Base-by-base conservation (phyloP, 37 sponge, comb jelly and placozoan species). In the Chondrosia reniformis region DNA sequence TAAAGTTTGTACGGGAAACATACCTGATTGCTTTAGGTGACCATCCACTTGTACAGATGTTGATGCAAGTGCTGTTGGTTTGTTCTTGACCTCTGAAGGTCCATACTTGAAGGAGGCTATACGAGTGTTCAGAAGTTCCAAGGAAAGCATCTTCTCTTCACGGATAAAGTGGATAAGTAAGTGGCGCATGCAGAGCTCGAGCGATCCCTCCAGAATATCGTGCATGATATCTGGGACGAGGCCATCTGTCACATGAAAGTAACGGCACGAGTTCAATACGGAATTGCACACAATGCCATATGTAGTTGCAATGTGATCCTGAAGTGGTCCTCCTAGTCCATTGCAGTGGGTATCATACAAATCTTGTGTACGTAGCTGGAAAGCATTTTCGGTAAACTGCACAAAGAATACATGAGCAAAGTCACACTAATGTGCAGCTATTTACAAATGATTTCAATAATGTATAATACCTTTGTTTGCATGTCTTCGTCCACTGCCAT, bases 81-180 rank as follows among this genome's bases (percentile, higher is more conserved):
- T 79, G 63, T 79, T 85, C 24, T 55, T 54, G 1, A 27, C 10
- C 10, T 85, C 73, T 24, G 36, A 40, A 39, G 32, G 63, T 8
- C 80, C 79, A 79, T 79, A 85, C 31, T 71, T 71, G 77, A 86
- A 80, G 13, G 55, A 27, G 17, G 7, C 45, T 24, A 86, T 62
- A 9, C 71, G 38, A 15, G 41, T 36, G 41, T 85, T 85, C 46
- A 85, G 41, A 19, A 21, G 25, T 8, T 24, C 55, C 1, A 85
- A 55, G 21, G 74, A 39, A 42, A 85, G 19, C 5, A 63, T 22
- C 37, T 72, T 85, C 41, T 58, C 24, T 22, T 76, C 58, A 8
- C 10, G 32, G 38, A 54, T 64, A 4, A 44, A 44, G 3, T 79
- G 9, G 17, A 55, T 54, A 38, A 80, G 59, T 15, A 80, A 33